phyloP scores from a whole-genome alignment of 1,140 invertebrate genomes.

The Pseudomyrmex pallidus region DNA sequence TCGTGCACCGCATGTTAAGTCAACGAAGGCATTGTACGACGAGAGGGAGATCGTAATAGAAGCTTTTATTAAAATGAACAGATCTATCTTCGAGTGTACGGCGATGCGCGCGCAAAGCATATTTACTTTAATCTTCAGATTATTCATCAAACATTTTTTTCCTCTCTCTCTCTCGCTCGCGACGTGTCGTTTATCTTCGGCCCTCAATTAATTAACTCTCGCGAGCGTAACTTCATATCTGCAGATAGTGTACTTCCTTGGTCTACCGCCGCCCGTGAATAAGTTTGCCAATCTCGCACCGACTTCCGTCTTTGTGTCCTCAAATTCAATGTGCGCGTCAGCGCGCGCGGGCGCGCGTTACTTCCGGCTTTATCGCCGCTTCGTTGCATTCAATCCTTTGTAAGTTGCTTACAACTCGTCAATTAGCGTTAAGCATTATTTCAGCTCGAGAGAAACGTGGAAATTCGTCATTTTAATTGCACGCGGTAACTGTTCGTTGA shows the following conservation, averaged over 20 bases:
- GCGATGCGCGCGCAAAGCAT: background rate
- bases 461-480: background rate
- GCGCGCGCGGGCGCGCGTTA: background rate
- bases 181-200: slow-evolving; percentile 18
- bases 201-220: slow-evolving; percentile 40
- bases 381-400: background rate
- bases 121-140: slow-evolving; percentile 32
- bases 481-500: background rate
- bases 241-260: slow-evolving; percentile 42
- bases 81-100: slow-evolving; percentile 16
- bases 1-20: slow-evolving; percentile 36
- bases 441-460: background rate
- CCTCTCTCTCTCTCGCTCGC: background rate
- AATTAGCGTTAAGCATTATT: background rate
- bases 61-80: slow-evolving; percentile 51
- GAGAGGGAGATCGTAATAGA: slow-evolving; percentile 16
- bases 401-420: background rate
- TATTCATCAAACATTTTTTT: slow-evolving; percentile 33
- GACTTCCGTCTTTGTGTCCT: slow-evolving; percentile 35
- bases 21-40: slow-evolving; percentile 40
- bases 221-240: slow-evolving; percentile 25
- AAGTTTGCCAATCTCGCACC: slow-evolving; percentile 46
- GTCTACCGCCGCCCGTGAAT: slow-evolving; percentile 2
- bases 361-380: slow-evolving; percentile 3
- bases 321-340: slow-evolving; percentile 24